phyloP scores from a whole-genome alignment of 2,797 vertebrate species.

The Sciurus carolinensis region DNA sequence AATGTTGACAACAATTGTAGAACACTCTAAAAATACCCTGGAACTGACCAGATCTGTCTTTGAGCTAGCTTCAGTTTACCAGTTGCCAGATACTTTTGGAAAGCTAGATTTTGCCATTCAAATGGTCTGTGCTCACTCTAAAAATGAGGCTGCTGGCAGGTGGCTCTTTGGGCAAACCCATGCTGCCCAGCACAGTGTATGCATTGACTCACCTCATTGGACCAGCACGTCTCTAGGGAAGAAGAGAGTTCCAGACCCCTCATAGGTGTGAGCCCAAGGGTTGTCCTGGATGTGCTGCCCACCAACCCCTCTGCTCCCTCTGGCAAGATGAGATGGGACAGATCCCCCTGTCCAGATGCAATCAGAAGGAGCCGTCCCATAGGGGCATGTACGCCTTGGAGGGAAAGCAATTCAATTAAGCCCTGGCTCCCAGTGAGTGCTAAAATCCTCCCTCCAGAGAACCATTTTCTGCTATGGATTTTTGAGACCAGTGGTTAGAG shows the following conservation, averaged over 20 bases:
- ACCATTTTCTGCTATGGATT: conserved; percentile 88
- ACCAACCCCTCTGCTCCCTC: too few relatives aligned
- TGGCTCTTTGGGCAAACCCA: neutral
- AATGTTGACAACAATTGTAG: neutral
- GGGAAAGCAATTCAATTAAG: conserved; percentile 84
- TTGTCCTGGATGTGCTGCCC: neutral
- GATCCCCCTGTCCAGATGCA: neutral
- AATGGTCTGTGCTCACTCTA: too few relatives aligned
- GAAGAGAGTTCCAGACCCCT: neutral
- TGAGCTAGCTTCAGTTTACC: too few relatives aligned
- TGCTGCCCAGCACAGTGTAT: neutral
- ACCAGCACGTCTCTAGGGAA: neutral
- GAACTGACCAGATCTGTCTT: neutral
- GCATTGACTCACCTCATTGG: neutral
- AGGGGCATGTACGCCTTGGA: neutral
- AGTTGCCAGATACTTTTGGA: neutral
- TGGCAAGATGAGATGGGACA: neutral
- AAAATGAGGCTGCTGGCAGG: neutral
- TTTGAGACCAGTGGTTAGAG: conserved; percentile 86
- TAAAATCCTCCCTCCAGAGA: conserved; percentile 81
- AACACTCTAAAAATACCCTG: neutral
- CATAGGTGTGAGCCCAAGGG: accelerated
- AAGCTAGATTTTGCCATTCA: neutral
- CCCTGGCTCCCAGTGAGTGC: conserved; percentile 77
- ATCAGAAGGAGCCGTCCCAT: neutral